Base-by-base conservation (phyloP, 1,140 invertebrate species). In the Drosophila carrolli region DNA sequence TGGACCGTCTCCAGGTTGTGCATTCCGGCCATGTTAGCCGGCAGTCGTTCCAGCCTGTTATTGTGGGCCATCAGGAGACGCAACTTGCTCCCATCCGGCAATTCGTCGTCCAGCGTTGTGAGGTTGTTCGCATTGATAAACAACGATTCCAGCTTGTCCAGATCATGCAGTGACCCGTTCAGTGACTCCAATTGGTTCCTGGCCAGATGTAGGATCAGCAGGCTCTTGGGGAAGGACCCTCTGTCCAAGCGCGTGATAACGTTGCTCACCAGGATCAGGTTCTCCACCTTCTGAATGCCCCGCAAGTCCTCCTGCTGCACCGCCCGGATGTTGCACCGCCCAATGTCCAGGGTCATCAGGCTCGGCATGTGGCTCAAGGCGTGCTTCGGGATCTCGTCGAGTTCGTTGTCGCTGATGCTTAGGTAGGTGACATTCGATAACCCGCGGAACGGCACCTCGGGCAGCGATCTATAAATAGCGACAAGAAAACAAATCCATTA, bases 51-150 rank as follows among this genome's bases (percentile, higher is more conserved):
- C 47, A 97, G 71, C 44, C 94, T 94, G 82, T 97, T 97, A 78
- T 96, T 93, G 9, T 94, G 95, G 1, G 95, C 95, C 80, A 96
- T 95, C 1, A 97, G 93, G 71, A 96, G 93, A 14, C 94, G 93
- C 4, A 97, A 84, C 81, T 94, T 95, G 14, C 94, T 93, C 0
- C 93, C 95, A 78, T 94, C 93, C 9, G 96, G 96, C 65, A 97
- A 88, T 92, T 97, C 95, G 27, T 95, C 95, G 16, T 97, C 96
- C 62, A 97, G 53, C 94, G 48, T 2, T 1, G n/a, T 94, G 35
- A 97, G 92, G 50, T 95, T 93, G 86, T 97, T 97, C 16, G 94
- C 93, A 86, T 96, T 96, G 29, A 97, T 94, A 56, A 96, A 95
- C 40, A 97, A 93, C 95, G 96, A 96, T 81, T 96, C 94, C 13